phyloP scores from a whole-genome alignment of 2,888 invertebrate species.

The Rhagonycha fulva region DNA sequence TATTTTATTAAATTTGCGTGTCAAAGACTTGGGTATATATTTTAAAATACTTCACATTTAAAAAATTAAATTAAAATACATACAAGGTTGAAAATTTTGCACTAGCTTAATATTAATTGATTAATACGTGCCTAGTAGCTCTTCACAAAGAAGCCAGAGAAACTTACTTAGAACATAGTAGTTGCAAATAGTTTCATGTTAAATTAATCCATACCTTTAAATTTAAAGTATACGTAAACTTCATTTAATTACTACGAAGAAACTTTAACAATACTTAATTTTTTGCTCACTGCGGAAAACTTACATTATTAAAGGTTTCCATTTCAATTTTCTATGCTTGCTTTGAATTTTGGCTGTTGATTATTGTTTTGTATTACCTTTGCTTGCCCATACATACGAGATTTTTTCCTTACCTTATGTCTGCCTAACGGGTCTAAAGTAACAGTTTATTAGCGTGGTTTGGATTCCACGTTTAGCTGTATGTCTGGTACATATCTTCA shows the following conservation, averaged over 20 bases:
- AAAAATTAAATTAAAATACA: no score
- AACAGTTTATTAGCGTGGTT: no score
- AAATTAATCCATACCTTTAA: not conserved
- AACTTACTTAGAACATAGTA: not conserved
- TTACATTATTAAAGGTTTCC: not conserved
- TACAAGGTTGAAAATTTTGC: not conserved
- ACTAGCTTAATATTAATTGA: not conserved
- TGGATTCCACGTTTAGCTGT: no score
- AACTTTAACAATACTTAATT: not conserved
- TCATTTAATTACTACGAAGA: not conserved
- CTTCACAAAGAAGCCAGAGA: not conserved
- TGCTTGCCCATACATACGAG: no score
- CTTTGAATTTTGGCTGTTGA: not conserved
- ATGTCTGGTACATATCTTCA: no score
- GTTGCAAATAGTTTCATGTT: not conserved
- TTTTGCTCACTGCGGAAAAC: not conserved
- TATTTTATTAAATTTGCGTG: no score
- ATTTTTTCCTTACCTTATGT: no score
- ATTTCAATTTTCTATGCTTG: not conserved
- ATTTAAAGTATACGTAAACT: not conserved
- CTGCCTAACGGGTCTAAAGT: no score
- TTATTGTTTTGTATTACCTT: not conserved
- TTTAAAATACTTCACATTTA: no score
- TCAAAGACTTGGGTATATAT: no score
- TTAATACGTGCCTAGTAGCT: not conserved